These are phyloP conservation scores for Petrophora chlorosata DNA, from an alignment of 2,888 invertebrate genomes.

Conservation along the genomic window DNA sequence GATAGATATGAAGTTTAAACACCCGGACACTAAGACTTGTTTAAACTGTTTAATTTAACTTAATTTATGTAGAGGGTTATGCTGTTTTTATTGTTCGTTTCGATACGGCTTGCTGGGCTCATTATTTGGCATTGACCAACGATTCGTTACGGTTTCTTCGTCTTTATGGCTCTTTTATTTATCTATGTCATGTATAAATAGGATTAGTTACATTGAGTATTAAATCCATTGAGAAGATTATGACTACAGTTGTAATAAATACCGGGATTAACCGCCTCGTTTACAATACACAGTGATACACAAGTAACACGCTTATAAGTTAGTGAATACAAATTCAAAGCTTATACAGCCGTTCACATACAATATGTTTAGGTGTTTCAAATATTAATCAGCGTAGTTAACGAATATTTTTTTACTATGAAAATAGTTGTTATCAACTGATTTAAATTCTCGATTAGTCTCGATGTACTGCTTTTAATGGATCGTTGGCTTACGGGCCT, in stretches of 20 bases:
- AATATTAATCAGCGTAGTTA: not conserved
- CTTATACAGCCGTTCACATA: conserved; percentile 2
- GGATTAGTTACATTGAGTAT: conserved; percentile 35
- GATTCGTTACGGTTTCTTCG: conserved; percentile 47
- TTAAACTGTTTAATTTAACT: not conserved
- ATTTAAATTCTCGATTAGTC: not conserved
- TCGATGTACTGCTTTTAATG: not conserved
- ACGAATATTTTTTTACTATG: not conserved
- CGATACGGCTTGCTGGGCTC: conserved; percentile 42
- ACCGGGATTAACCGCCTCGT: conserved; percentile 4
- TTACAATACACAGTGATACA: not conserved
- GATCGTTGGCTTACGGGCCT: not conserved
- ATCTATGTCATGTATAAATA: conserved; percentile 37
- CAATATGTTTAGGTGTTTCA: conserved; percentile 10
- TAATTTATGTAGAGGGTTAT: conserved; percentile 5
- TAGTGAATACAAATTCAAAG: not conserved
- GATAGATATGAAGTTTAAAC: too few relatives aligned
- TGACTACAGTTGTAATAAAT: conserved; percentile 11
- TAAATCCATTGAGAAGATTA: conserved; percentile 20
- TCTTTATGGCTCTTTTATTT: conserved; percentile 37
- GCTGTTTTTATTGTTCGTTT: conserved; percentile 39
- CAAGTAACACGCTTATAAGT: not conserved
- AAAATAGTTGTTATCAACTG: not conserved
- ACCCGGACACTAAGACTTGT: too few relatives aligned
- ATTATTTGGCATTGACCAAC: conserved; percentile 48